A percentile compares a stretch with the other conserved stretches of the same genome.
phyloP scores from a whole-genome alignment of 2,797 vertebrate species.

The Hydrophis major region DNA sequence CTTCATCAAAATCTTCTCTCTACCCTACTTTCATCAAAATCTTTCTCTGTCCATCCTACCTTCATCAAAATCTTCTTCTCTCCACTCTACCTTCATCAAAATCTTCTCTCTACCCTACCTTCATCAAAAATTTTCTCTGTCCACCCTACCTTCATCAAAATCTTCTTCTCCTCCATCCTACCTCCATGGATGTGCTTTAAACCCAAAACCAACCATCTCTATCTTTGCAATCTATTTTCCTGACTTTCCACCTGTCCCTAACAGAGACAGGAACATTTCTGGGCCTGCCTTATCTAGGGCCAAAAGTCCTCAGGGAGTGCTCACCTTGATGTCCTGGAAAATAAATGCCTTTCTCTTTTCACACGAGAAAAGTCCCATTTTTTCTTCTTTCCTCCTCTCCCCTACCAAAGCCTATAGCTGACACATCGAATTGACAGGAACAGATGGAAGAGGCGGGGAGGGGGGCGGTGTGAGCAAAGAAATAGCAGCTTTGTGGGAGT shows the following conservation, averaged over 20 bases:
- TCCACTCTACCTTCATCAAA: not conserved
- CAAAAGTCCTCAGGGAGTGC: not conserved
- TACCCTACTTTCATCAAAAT: not conserved
- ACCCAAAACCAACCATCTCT: not conserved
- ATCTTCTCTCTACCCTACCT: not conserved
- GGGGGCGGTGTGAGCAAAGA: not conserved
- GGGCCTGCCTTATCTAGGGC: not conserved
- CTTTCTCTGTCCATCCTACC: not conserved
- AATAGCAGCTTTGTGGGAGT: slow-evolving; percentile 57
- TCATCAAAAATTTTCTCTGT: not conserved
- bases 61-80: not conserved
- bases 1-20: too few relatives aligned
- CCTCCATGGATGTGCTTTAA: not conserved
- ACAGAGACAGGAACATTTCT: not conserved
- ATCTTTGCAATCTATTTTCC: not conserved
- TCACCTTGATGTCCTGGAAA: not conserved
- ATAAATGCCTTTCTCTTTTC: slow-evolving; percentile 50
- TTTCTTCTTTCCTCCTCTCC: not conserved
- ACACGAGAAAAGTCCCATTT: slow-evolving; percentile 28
- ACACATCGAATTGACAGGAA: slow-evolving; percentile 63
- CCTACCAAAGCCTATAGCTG: slow-evolving; percentile 8
- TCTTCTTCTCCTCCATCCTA: not conserved
- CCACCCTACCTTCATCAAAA: not conserved
- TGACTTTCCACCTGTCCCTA: not conserved
- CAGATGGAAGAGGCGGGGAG: slow-evolving; percentile 64